These are phyloP conservation scores for Cephus rjabovi DNA, from an alignment of 2,888 invertebrate species.

Conservation along the genomic window DNA sequence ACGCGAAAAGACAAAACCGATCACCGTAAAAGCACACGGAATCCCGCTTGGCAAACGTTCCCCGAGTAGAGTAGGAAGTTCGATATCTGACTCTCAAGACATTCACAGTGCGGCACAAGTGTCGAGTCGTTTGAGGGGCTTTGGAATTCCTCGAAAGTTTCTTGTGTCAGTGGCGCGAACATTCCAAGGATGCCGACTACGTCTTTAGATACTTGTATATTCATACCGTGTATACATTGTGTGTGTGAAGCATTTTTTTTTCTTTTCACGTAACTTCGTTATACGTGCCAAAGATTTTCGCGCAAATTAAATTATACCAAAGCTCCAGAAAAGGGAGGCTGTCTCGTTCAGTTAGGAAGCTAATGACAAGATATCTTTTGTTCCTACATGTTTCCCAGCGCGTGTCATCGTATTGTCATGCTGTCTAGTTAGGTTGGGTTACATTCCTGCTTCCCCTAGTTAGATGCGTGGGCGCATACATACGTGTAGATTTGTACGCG, in stretches of 20 bases:
- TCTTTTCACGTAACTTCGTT: background rate
- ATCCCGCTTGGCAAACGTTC: conserved; percentile 39
- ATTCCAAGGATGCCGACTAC: background rate
- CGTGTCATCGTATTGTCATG: background rate
- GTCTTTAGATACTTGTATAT: background rate
- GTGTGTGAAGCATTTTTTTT: background rate
- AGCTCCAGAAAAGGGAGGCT: background rate
- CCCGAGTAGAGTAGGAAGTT: background rate
- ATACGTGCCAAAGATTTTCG: background rate
- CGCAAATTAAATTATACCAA: background rate
- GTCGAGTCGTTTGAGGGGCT: background rate
- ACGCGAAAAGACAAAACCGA: conserved; percentile 40
- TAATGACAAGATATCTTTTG: background rate
- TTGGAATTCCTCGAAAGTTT: background rate
- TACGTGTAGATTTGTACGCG: conserved; percentile 4
- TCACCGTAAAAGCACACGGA: conserved; percentile 51
- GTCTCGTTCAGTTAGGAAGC: background rate
- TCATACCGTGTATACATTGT: background rate
- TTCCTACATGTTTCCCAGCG: background rate
- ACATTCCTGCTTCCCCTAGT: background rate
- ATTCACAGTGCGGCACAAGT: background rate
- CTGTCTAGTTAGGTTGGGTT: background rate
- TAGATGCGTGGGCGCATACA: background rate
- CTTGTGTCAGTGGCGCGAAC: background rate
- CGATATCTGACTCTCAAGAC: background rate